Evolutionary conservation across 1,140 invertebrate species (phyloP), one percentile per base, ranked within the genome.

Genomic region (Mylabris phalerata): DNA sequence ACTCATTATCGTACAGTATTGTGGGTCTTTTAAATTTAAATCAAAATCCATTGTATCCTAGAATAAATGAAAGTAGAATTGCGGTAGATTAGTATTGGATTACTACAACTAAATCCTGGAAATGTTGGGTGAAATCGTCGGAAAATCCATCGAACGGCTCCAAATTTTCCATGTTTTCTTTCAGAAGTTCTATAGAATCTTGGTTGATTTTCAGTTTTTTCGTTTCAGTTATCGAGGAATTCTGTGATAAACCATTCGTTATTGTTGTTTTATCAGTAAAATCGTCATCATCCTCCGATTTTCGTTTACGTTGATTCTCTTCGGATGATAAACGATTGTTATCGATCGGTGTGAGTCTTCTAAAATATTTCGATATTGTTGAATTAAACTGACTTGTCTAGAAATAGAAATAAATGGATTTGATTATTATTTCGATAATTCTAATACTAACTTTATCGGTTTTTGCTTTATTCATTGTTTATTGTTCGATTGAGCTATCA

Each of bases 1-100:
- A 39, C 70, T 62, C 10, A 73, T 52, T 55, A 82, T 62, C 67
- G 73, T 72, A 59, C 79, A 80, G 40, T 77, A 73, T 55, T 76
- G 75, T 19, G 78, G 75, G 9, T 61, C 55, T 51, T 50, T 68
- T 42, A 82, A 67, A 69, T 80, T 74, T 40, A 79, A 65, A 50
- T 60, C 32, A 46, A 66, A 56, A 48, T 42, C 9, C 27, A 32
- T 7, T 32, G 50, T 48, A 24, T 60, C 59, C 42, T 56, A 58
- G 67, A 65, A 26, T 57, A 39, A n/a, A 57, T 13, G 9, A 50
- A 42, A 54, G 24, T 32, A 32, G 32, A 32, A 32, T 32, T 32
- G 32, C 32, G 32, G 19, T 19, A 1, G 19, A 19, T 19, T 19
- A 19, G 1, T 19, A 19, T 5, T 32, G 32, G 32, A 3, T 32